Conservation (phyloP, 1,140 invertebrate species). For the Phymorhynchus buccinoides region DNA sequence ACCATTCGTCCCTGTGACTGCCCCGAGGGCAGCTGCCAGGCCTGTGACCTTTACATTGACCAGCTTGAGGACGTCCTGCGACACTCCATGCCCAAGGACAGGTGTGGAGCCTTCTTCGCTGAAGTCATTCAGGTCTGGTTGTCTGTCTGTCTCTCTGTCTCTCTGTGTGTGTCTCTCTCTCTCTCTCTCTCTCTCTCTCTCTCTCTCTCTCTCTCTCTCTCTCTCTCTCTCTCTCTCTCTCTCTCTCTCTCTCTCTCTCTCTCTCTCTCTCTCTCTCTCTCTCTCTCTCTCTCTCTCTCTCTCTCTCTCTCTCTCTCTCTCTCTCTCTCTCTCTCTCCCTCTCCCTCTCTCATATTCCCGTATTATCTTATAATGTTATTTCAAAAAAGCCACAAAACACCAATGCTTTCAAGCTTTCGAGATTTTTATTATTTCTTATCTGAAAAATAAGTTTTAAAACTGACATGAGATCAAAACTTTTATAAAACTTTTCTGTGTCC, state of each 20-base stretch:
- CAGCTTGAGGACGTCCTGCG: constrained; percentile 86
- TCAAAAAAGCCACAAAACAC: too few relatives aligned
- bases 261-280: not conserved
- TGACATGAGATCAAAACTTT: too few relatives aligned
- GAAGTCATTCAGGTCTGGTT: constrained; percentile 89
- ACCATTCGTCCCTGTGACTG: constrained; percentile 81
- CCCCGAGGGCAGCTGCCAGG: constrained; percentile 78
- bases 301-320: not conserved
- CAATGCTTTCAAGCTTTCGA: too few relatives aligned
- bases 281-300: not conserved
- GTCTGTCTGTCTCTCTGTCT: not conserved
- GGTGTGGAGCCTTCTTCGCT: constrained; percentile 90
- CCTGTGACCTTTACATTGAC: constrained; percentile 84
- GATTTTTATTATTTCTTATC: too few relatives aligned
- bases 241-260: not conserved
- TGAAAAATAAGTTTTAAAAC: too few relatives aligned
- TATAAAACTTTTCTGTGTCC: too few relatives aligned
- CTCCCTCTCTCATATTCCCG: too few relatives aligned
- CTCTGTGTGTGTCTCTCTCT: not conserved
- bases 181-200: not conserved
- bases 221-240: not conserved
- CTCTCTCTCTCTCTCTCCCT: too few relatives aligned
- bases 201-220: not conserved
- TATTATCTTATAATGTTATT: too few relatives aligned
- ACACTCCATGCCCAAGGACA: constrained; percentile 83